Evolutionary conservation across 2,797 vertebrate genomes (phyloP), one percentile per base, ranked within the genome.

Genomic region (Lepilemur ruficaudatus): DNA sequence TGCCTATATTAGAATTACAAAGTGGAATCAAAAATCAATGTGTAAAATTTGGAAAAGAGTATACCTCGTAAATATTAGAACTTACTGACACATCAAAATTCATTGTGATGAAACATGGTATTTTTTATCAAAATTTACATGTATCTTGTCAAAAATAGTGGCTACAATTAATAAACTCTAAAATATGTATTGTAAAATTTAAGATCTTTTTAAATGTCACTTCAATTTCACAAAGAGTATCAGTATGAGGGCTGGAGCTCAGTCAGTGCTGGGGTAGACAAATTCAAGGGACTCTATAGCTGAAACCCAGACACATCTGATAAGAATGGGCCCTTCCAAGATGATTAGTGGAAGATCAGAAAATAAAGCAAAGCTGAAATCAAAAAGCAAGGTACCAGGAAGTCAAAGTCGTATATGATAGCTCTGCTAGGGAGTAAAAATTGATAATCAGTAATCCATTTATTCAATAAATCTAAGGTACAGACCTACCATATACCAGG

Each of bases 1-100:
- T 84, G 69, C 18, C n/a, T 95, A 4, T 76, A 86, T 76, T 90
- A 89, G 89, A 95, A 85, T 89, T 96, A 85, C 5, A 86, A 97
- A 96, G 48, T 52, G 22, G 55, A 92, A 91, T 84, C 73, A 91
- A 55, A 93, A 95, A 80, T 95, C 70, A 84, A 65, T 86, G 82
- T 89, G 23, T 28, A 90, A 93, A 95, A 90, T 78, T 85, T 94
- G 52, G 32, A 67, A 82, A 81, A 95, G 11, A 72, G 2, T 10
- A 22, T 48, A 67, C 22, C 15, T 93, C 91, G 7, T 85, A 88
- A 46, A 79, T 57, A 55, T 11, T 67, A 59, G 30, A 83, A 79
- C 92, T 93, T 69, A 78, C 18, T 96, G 20, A 57, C 23, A 50
- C 48, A 82, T 85, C 67, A 81, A 76, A 91, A 91, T 85, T 75